Evolutionary conservation across 2,113 vertebrate species (phyloP).

Genomic region (Oncorhynchus clarkii): DNA sequence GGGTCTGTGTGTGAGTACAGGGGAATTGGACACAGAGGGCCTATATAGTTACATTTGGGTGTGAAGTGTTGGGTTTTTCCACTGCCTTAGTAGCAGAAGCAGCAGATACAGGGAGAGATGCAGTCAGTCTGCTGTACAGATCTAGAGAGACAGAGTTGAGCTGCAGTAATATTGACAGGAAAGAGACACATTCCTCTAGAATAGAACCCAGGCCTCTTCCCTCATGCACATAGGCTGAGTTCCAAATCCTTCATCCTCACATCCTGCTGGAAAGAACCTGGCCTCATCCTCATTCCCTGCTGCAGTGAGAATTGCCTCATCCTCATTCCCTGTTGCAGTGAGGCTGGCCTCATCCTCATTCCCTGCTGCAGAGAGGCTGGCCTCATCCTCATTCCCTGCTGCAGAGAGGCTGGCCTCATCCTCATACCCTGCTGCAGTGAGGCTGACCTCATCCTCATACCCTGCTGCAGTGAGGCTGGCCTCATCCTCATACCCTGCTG

Average conservation of each 20-base stretch:
- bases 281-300: too few species aligned
- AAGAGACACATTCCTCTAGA: slow-evolving; percentile 32
- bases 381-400: too few species aligned
- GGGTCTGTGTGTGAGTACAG: not conserved
- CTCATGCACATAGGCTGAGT: not conserved
- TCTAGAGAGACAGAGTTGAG: not conserved
- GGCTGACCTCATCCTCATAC: too few species aligned
- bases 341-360: too few species aligned
- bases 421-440: too few species aligned
- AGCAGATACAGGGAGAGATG: not conserved
- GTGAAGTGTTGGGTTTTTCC: not conserved
- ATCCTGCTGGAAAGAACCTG: not conserved
- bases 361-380: too few species aligned
- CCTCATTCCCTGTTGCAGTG: too few species aligned
- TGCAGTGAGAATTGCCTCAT: too few species aligned
- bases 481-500: too few species aligned
- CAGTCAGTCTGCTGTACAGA: not conserved
- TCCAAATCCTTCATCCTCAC: too few species aligned
- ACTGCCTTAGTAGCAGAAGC: not conserved
- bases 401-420: too few species aligned
- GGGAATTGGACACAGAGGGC: not conserved
- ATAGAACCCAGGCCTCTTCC: slow-evolving; percentile 28
- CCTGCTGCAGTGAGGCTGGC: too few species aligned
- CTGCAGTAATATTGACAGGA: not conserved
- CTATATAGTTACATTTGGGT: not conserved